Evolutionary conservation across 2,113 vertebrate species (phyloP).

Genomic region (Nestor notabilis): DNA sequence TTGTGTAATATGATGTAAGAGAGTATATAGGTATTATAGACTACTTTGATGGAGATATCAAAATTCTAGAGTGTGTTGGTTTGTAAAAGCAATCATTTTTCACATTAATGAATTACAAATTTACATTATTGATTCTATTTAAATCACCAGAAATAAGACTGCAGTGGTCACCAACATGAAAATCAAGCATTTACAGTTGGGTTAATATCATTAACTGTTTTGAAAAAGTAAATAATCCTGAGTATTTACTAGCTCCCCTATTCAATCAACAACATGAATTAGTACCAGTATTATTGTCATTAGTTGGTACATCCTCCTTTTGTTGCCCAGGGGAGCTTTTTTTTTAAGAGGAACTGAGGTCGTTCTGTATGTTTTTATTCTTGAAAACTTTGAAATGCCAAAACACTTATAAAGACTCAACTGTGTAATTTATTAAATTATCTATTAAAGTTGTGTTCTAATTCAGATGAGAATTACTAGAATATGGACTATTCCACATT

Average conservation of each 20-base stretch:
- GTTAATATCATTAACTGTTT: background rate
- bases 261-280: background rate
- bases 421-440: background rate
- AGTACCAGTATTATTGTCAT: background rate
- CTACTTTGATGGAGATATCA: background rate
- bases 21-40: background rate
- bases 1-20: background rate
- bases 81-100: background rate
- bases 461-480: background rate
- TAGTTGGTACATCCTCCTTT: background rate
- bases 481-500: background rate
- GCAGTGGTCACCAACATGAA: background rate
- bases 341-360: background rate
- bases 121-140: background rate
- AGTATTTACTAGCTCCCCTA: background rate
- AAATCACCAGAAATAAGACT: background rate
- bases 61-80: background rate
- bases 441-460: background rate
- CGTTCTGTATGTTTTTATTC: background rate
- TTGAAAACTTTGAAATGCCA: background rate
- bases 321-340: background rate
- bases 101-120: background rate
- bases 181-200: background rate
- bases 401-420: background rate
- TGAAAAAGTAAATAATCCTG: background rate